Percentiles rank a stretch among this genome's conserved stretches.
phyloP scores from a whole-genome alignment of 2,888 invertebrate species.

The Esperia sulphurella region DNA sequence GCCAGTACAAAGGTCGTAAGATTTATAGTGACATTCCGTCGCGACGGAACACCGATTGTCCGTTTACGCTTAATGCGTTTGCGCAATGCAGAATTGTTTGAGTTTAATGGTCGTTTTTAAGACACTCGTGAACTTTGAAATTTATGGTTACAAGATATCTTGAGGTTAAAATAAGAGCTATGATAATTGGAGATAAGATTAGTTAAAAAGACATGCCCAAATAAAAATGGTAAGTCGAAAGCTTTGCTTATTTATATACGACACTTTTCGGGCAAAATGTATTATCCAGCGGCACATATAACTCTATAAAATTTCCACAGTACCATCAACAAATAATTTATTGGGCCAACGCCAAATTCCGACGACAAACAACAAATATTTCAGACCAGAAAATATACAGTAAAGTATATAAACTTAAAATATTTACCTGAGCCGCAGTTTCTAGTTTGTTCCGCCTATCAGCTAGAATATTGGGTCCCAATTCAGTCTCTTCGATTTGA shows the following conservation, averaged over 20 bases:
- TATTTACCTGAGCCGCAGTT: constrained; percentile 76
- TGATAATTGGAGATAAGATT: background rate
- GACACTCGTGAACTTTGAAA: constrained; percentile 24
- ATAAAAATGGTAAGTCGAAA: no score
- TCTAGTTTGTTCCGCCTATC: constrained; percentile 75
- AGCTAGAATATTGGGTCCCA: constrained; percentile 61
- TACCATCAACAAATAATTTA: no score
- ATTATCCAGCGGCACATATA: no score
- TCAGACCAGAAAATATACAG: background rate
- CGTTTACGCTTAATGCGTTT: constrained; percentile 6
- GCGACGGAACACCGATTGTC: constrained; percentile 5
- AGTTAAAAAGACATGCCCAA: no score
- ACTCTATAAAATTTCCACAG: no score
- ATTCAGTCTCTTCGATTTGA: constrained; percentile 61
- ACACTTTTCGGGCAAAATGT: no score
- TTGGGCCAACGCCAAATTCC: no score
- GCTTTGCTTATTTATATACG: no score
- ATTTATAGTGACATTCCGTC: constrained; percentile 15
- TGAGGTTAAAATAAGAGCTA: constrained; percentile 2
- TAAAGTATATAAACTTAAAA: background rate
- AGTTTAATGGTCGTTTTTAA: constrained; percentile 15
- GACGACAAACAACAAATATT: background rate
- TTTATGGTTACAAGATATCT: constrained; percentile 15
- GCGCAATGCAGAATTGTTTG: constrained; percentile 27
- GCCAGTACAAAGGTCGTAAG: constrained; percentile 11